Evolutionary conservation across 2,797 vertebrate species (phyloP).

Genomic region (Alexandromys oeconomus): DNA sequence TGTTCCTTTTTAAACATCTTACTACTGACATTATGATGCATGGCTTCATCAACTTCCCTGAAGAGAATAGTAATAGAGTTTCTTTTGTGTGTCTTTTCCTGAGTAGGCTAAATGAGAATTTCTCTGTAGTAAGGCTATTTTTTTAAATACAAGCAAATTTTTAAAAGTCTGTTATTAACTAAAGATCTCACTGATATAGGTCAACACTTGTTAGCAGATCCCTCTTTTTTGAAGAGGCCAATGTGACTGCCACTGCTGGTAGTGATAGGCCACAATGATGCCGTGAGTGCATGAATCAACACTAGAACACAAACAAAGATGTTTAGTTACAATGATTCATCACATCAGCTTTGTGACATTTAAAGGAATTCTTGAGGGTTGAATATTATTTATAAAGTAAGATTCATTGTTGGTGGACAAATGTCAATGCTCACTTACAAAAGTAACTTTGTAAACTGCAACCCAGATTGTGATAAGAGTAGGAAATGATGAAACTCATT

Average conservation of each 20-base stretch:
- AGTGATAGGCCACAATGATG: constrained; percentile 31
- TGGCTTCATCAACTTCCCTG: constrained; percentile 34
- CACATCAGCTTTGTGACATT: constrained; percentile 19
- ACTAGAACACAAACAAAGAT: neutral
- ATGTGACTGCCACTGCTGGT: neutral
- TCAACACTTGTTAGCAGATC: constrained; percentile 54
- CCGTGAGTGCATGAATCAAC: neutral
- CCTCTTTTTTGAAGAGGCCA: constrained; percentile 38
- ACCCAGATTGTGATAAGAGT: neutral
- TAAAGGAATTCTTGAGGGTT: constrained; percentile 42
- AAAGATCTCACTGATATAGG: constrained; percentile 57
- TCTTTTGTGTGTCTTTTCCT: neutral
- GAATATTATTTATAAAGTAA: constrained; percentile 10
- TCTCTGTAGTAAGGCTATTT: constrained; percentile 62
- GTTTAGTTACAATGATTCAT: constrained; percentile 56
- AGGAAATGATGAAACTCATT: neutral
- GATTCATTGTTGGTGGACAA: neutral
- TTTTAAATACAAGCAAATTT: constrained; percentile 65
- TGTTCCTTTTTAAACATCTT: neutral
- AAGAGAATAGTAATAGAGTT: constrained; percentile 26
- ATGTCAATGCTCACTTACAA: neutral
- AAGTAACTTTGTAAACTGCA: neutral
- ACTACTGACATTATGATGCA: neutral
- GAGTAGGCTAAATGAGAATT: constrained; percentile 31
- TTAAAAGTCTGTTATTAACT: constrained; percentile 69